Evolutionary conservation across 2,113 vertebrate species (phyloP), one percentile per base, ranked within the genome.

Genomic region (Paradisaea rubra): DNA sequence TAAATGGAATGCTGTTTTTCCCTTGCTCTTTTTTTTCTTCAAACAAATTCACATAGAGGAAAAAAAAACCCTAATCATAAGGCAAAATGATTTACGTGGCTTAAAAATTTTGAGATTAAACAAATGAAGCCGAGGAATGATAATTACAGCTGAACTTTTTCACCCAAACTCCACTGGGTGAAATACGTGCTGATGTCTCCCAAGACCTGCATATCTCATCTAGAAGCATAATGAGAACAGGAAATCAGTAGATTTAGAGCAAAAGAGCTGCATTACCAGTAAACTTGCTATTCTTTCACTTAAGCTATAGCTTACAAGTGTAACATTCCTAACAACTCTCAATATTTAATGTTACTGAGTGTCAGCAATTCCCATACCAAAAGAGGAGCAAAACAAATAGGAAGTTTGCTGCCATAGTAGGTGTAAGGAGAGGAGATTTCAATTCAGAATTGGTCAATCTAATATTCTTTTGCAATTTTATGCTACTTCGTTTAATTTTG

Each of bases 51-150:
- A 91, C 85, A 57, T 22, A 86, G 85, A 53, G 37, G 33, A 30
- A 79, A 25, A 84, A 70, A 47, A 47, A 47, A 21, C 10, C 42
- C 30, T n/a, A 54, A 47, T 13, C 25, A 49, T 42, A 53, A 72
- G 15, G 84, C 41, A 92, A 93, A 96, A 94, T 30, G 0, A 76
- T 72, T 94, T 93, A 84, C 64, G 11, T 61, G 80, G 41, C 69
- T 95, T 97, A 88, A 93, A 70, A 92, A 92, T 56, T 96, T 91
- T 95, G 73, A 96, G 82, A 96, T 95, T 88, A 96, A 96, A 89
- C 71, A 93, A 97, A 96, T 37, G 77, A 95, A 95, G 86, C 15
- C 47, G 81, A 92, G 79, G 37, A 81, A 33, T 0, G 3, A 71
- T 53, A 90, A 73, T 78, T 74, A 47, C 23, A 64, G 14, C 20